Conservation (phyloP, 2,113 vertebrate genomes). For the Galeopterus variegatus region DNA sequence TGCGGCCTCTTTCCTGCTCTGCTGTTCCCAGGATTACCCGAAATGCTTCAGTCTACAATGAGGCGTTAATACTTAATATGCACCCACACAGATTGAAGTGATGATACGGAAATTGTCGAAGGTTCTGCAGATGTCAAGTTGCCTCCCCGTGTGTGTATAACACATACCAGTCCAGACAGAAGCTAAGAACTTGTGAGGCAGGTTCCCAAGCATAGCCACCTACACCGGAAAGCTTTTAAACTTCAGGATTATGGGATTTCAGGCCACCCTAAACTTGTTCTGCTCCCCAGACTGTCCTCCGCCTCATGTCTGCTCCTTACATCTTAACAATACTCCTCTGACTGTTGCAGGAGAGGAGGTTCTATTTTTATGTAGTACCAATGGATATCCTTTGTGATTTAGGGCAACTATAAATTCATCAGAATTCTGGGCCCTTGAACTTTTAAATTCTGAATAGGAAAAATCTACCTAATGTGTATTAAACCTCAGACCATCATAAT, state of each 20-base stretch:
- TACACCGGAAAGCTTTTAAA: background rate
- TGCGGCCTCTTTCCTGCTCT: background rate
- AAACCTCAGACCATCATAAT: slow-evolving; percentile 6
- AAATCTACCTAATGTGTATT: background rate
- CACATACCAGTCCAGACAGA: background rate
- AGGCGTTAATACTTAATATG: background rate
- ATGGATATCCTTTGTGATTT: background rate
- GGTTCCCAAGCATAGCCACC: background rate
- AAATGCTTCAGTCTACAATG: background rate
- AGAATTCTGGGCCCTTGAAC: slow-evolving; percentile 6
- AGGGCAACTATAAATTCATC: background rate
- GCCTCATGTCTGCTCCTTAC: background rate
- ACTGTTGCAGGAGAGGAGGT: background rate
- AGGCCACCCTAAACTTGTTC: background rate
- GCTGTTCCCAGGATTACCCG: background rate
- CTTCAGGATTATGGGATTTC: background rate
- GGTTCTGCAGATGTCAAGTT: background rate
- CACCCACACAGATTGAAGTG: background rate
- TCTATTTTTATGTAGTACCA: background rate
- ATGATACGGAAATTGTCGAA: background rate
- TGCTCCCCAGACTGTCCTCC: background rate
- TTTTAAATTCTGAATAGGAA: background rate
- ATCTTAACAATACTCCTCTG: background rate
- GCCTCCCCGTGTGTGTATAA: background rate
- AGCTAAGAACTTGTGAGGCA: background rate